Base-by-base conservation (phyloP, 1,140 invertebrate species). In the Dolichoris vasculosae region DNA sequence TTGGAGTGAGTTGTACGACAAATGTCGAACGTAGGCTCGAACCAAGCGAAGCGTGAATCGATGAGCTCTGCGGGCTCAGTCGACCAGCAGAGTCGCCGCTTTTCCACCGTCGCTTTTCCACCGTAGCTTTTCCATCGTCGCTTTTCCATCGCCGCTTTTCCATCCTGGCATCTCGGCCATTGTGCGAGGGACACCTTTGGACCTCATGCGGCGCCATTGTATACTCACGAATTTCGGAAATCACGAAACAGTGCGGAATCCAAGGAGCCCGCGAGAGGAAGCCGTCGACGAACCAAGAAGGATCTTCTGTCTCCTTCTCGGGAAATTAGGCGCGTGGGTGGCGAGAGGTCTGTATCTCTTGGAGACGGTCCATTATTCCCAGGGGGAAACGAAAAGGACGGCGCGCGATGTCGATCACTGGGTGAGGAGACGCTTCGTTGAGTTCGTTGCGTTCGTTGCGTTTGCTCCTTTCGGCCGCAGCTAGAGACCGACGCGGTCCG, bases 1-100 rank as follows among this genome's bases (percentile, higher is more conserved):
- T 91, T 83, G 84, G 86, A 92, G 90, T 92, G 89, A 92, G 91
- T 92, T 92, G 92, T 92, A 92, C 91, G 91, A 92, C 91, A 93
- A 92, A 93, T 91, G 91, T 92, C 92, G 90, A 87, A 86, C 86
- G 86, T 87, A 89, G 91, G 90, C 90, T 93, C 90, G 90, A 90
- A 92, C 89, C 92, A 93, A 93, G 91, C 92, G 92, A 92, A 91
- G 90, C 92, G 90, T 92, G 87, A 93, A 92, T 91, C 90, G 90
- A 92, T 88, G 89, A 87, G 89, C 81, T 83, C 75, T 73, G 40
- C 77, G 46, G 86, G 26, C 75, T 83, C 86, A 76, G 64, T n/a
- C 20, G 79, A 84, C 80, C 80, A 88, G 86, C 87, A 77, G 35
- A 43, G 79, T 46, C 46, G 23, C 64, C 64, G 63, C 32, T 38